phyloP scores from a whole-genome alignment of 2,888 invertebrate genomes.

The Clanis bilineata region DNA sequence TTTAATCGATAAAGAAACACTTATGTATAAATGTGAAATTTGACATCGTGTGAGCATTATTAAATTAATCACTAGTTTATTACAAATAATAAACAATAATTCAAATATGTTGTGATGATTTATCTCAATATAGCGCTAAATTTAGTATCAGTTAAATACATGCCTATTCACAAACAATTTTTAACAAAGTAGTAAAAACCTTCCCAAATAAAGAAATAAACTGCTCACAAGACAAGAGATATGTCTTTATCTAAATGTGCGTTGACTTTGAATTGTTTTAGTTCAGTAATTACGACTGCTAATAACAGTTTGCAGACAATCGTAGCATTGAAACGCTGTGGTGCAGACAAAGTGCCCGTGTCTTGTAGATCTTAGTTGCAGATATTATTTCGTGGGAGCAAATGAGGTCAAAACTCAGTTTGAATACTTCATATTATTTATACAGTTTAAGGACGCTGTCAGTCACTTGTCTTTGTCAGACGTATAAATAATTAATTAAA shows the following conservation, averaged over 20 bases:
- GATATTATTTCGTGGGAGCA: slow-evolving; percentile 23
- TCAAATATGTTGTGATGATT: too few species aligned
- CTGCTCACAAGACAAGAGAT: background rate
- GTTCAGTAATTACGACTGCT: slow-evolving; percentile 26
- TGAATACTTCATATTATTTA: background rate
- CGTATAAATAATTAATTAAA: slow-evolving; percentile 2
- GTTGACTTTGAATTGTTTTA: slow-evolving; percentile 19
- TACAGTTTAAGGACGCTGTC: background rate
- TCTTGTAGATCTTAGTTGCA: slow-evolving; percentile 23
- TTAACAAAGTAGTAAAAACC: background rate
- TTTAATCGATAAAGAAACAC: too few species aligned
- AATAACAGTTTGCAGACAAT: slow-evolving; percentile 25
- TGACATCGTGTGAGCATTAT: too few species aligned
- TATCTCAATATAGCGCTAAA: too few species aligned
- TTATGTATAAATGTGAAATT: too few species aligned
- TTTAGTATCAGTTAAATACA: too few species aligned
- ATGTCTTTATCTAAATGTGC: background rate
- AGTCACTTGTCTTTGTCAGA: background rate
- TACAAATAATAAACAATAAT: too few species aligned
- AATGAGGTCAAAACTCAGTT: background rate
- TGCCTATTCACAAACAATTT: background rate
- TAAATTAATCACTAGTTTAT: too few species aligned
- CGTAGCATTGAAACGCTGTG: slow-evolving; percentile 23
- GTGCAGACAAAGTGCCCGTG: slow-evolving; percentile 25
- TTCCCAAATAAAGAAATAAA: background rate